Base-by-base conservation (phyloP, 2,797 vertebrate species). In the Cyclopterus lumpus region DNA sequence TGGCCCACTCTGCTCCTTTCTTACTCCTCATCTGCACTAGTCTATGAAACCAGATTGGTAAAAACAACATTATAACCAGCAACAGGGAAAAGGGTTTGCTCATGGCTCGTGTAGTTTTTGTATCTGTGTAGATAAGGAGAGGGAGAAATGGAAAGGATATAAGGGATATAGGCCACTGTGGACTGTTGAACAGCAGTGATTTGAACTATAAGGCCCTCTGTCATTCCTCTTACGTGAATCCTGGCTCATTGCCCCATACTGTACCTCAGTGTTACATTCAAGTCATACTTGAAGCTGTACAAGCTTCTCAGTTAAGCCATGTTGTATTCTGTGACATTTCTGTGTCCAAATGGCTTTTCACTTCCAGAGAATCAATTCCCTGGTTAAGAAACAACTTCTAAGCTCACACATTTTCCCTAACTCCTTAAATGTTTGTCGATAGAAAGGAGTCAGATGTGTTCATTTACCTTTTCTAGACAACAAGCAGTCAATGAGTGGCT, bases 221-320 rank as follows among this genome's bases (percentile, higher is more conserved):
- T 91, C 92, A 90, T 93, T 83, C 92, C 93, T 91, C 70, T 86
- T 86, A 88, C 79, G 40, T 89, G 87, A 90, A 86, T 91, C 94
- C 92, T 90, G 86, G 90, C 88, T 88, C 90, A 93, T 92, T 85
- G 88, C 65, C 88, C 88, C 93, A 93, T 91, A 87, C 79, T 89
- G 86, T 93, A 89, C 83, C 90, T 90, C 81, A 78, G 81, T 91
- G 83, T 89, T 79, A 86, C 85, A 82, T 91, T 80, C 74, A 89
- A 86, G 73, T 76, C 85, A 84, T 82, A 82, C 63, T 79, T 83
- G 67, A 79, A 80, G 81, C 81, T 69, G 44, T 67, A 78, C 65
- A 83, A 84, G 77, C 30, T 65, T 79, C 73, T 81, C 67, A 62
- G 72, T 82, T 58, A 75, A 83, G 70, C 75, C 73, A 90, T 86